phyloP scores from a whole-genome alignment of 2,797 vertebrate genomes.

The Trachurus trachurus region DNA sequence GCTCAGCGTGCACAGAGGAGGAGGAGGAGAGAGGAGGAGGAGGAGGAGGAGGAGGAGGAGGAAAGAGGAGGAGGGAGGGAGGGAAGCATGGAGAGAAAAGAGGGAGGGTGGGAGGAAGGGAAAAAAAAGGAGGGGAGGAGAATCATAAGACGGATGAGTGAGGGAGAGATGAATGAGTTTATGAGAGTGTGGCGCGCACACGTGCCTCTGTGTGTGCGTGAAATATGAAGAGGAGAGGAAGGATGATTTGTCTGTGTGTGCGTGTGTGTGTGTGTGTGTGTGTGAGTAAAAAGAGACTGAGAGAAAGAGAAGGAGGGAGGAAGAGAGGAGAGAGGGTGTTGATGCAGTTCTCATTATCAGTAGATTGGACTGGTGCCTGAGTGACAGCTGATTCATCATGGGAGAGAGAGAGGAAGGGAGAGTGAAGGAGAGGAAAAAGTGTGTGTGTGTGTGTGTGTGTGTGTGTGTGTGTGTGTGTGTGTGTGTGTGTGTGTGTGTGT shows the following conservation, averaged over 20 bases:
- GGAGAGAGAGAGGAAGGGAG: conserved; percentile 84
- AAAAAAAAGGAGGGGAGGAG: conserved; percentile 64
- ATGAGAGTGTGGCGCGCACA: conserved; percentile 50
- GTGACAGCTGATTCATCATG: conserved; percentile 96
- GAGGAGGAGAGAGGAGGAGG: conserved; percentile 38
- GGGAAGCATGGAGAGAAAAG: conserved; percentile 28
- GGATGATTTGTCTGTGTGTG: conserved; percentile 50
- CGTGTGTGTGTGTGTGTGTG: conserved; percentile 15
- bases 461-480: conserved; percentile 27
- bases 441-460: conserved; percentile 17
- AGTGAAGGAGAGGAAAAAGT: conserved; percentile 54
- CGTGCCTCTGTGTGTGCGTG: conserved; percentile 33
- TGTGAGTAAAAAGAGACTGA: conserved; percentile 51
- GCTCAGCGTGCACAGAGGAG: conserved; percentile 70
- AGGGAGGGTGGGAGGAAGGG: conserved; percentile 32
- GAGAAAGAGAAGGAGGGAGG: conserved; percentile 63
- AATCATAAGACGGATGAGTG: conserved; percentile 77
- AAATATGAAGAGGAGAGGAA: conserved; percentile 63
- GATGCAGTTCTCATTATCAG: conserved; percentile 96
- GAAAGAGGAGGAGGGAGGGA: background rate
- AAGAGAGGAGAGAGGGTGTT: conserved; percentile 77
- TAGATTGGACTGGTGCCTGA: conserved; percentile 94
- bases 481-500: conserved; percentile 32
- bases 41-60: conserved; percentile 19
- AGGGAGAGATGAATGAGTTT: conserved; percentile 76